Conservation (phyloP, 1,140 invertebrate genomes). For the Papilio polytes region DNA sequence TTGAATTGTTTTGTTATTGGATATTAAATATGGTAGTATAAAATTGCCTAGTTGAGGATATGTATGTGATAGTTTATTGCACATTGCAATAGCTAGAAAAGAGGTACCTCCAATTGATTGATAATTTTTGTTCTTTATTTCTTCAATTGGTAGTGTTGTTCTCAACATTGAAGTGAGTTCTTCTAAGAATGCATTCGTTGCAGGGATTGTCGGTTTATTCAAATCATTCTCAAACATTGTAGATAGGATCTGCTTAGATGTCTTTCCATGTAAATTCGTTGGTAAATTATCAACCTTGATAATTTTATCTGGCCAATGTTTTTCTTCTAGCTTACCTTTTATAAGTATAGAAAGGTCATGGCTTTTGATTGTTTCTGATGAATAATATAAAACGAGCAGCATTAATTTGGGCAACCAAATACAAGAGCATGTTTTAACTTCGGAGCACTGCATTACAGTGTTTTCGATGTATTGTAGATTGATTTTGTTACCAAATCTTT, state of each 20-base stretch:
- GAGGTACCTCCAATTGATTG: slow-evolving; percentile 73
- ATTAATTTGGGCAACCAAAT: slow-evolving; percentile 81
- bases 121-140: slow-evolving; percentile 71
- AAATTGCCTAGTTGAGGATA: slow-evolving; percentile 64
- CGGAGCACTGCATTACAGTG: slow-evolving; percentile 75
- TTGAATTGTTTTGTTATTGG: slow-evolving; percentile 60
- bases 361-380: slow-evolving; percentile 68
- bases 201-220: slow-evolving; percentile 46
- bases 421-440: slow-evolving; percentile 81
- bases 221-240: slow-evolving; percentile 63
- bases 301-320: slow-evolving; percentile 84
- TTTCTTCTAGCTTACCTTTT: slow-evolving; percentile 77
- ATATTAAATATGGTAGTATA: slow-evolving; percentile 67
- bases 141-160: slow-evolving; percentile 74
- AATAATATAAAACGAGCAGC: slow-evolving; percentile 83
- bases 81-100: slow-evolving; percentile 69
- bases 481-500: slow-evolving; percentile 89
- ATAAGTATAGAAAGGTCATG: slow-evolving; percentile 72
- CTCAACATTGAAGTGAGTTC: slow-evolving; percentile 61
- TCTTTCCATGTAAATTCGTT: slow-evolving; percentile 86
- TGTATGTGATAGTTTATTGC: slow-evolving; percentile 66
- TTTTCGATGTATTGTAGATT: slow-evolving; percentile 86
- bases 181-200: slow-evolving; percentile 57
- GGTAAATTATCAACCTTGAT: slow-evolving; percentile 83
- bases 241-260: slow-evolving; percentile 71